A percentile compares a stretch with the other conserved stretches of the same genome.
Evolutionary conservation across 2,113 vertebrate species (phyloP).

Genomic region (Muntiacus muntjak): DNA sequence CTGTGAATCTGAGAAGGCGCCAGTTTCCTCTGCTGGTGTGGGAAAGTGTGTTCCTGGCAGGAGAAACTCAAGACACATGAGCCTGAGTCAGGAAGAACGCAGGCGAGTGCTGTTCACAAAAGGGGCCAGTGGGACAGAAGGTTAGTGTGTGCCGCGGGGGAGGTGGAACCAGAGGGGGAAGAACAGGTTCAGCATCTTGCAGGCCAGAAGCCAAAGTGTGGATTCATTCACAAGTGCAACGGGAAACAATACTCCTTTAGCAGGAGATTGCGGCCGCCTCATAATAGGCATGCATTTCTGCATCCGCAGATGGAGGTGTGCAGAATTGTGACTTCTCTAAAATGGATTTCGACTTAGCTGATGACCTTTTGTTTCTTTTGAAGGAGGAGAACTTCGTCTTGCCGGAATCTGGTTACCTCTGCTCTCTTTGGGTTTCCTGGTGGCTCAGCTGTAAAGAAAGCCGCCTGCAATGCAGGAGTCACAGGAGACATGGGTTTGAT

Average conservation of each 20-base stretch:
- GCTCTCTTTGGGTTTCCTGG: not conserved
- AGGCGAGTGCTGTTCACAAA: not conserved
- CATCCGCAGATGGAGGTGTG: not conserved
- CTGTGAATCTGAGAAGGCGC: not conserved
- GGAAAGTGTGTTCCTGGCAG: not conserved
- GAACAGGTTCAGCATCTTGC: not conserved
- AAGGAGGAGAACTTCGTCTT: not conserved
- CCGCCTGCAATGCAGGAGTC: not conserved
- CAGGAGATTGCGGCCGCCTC: not conserved
- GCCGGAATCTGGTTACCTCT: not conserved
- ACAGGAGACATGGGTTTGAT: not conserved
- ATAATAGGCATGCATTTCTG: not conserved
- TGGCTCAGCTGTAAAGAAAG: not conserved
- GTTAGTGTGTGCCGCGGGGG: not conserved
- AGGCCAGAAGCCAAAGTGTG: not conserved
- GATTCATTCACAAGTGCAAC: not conserved
- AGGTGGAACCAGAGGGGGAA: rapidly evolving
- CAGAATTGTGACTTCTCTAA: not conserved
- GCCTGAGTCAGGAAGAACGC: not conserved
- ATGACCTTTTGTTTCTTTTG: not conserved
- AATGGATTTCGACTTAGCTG: not conserved
- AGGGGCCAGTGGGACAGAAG: not conserved
- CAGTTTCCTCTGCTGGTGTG: not conserved
- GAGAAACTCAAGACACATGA: not conserved
- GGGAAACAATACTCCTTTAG: not conserved